Conservation (phyloP, 2,888 invertebrate species). For the Perizoma affinitatum region DNA sequence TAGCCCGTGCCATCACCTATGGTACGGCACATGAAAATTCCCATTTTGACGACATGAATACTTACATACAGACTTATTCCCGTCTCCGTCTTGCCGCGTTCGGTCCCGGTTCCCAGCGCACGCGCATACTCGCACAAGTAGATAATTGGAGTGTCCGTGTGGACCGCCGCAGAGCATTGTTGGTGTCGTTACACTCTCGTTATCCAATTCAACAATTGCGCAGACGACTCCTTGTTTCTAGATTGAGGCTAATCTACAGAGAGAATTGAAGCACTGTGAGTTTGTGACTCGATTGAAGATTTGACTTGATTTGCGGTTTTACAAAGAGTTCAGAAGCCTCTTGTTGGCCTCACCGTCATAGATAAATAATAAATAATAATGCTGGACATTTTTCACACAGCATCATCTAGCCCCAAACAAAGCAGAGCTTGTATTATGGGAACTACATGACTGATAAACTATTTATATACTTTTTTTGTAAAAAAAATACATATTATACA, state of each 20-base stretch:
- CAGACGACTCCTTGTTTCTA: conserved; percentile 70
- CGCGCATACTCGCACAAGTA: conserved; percentile 65
- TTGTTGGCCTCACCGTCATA: background rate
- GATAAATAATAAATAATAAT: too few relatives aligned
- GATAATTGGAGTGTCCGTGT: conserved; percentile 70
- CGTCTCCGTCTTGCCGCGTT: conserved; percentile 5
- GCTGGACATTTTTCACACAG: too few relatives aligned
- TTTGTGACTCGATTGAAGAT: background rate
- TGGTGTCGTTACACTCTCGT: conserved; percentile 79
- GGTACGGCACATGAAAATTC: too few relatives aligned
- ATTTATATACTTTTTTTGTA: too few relatives aligned
- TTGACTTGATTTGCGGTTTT: too few relatives aligned
- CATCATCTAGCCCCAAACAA: too few relatives aligned
- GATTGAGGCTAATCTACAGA: conserved; percentile 67
- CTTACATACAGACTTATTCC: background rate
- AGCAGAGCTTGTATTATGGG: too few relatives aligned
- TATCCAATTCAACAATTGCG: conserved; percentile 78
- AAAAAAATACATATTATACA: too few relatives aligned
- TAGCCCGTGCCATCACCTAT: too few relatives aligned
- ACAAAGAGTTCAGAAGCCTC: background rate
- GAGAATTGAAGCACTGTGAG: conserved; percentile 1
- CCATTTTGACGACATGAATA: too few relatives aligned
- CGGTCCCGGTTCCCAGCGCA: conserved; percentile 65
- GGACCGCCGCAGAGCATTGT: conserved; percentile 67
- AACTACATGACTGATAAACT: too few relatives aligned